These are phyloP conservation scores for Dallia pectoralis DNA, from an alignment of 2,797 vertebrate species.

Conservation along the genomic window DNA sequence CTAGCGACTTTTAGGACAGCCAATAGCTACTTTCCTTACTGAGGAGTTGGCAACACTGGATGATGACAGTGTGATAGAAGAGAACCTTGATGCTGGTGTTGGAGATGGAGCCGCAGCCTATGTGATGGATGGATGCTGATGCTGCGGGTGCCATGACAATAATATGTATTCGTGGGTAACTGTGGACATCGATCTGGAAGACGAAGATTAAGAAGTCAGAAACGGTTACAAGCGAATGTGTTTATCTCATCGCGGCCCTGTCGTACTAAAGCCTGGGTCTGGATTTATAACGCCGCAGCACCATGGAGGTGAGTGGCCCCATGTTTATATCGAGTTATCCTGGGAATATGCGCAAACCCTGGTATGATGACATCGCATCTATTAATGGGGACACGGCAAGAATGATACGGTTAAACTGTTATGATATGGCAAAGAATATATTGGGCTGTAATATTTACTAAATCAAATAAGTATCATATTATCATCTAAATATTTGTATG, in stretches of 20 bases:
- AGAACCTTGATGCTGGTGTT: background rate
- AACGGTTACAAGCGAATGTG: constrained; percentile 30
- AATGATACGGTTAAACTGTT: background rate
- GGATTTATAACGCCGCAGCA: constrained; percentile 64
- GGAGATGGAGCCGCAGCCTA: constrained; percentile 16
- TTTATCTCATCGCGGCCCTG: constrained; percentile 53
- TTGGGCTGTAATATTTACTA: background rate
- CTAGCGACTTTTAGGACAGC: too few relatives aligned
- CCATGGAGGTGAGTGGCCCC: constrained; percentile 60
- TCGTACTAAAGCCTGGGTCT: constrained; percentile 60
- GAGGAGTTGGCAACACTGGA: too few relatives aligned
- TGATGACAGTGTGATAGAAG: background rate
- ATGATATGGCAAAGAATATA: background rate
- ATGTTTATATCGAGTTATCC: background rate
- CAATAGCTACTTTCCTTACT: too few relatives aligned
- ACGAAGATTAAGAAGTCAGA: constrained; percentile 30
- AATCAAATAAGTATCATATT: background rate
- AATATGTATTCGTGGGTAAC: constrained; percentile 30
- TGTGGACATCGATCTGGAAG: constrained; percentile 39
- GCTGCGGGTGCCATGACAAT: constrained; percentile 51
- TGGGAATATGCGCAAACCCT: background rate
- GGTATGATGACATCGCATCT: background rate
- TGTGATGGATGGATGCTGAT: constrained; percentile 32
- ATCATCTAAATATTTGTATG: background rate
- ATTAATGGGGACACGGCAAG: background rate